Conservation (phyloP, 2,113 vertebrate genomes). For the Ranitomeya imitator region DNA sequence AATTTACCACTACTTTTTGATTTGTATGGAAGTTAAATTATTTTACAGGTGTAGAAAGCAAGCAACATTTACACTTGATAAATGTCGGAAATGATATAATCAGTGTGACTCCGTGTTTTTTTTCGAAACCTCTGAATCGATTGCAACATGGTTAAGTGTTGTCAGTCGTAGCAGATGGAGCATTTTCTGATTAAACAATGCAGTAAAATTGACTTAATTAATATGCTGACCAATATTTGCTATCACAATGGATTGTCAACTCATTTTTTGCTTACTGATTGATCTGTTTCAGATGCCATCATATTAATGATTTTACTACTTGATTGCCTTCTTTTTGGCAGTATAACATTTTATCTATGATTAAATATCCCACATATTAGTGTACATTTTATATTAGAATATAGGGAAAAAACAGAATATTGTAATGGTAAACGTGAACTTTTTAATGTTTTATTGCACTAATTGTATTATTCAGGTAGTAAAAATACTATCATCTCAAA, state of each 20-base stretch:
- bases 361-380: not conserved
- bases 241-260: not conserved
- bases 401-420: no score
- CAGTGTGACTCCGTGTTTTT: not conserved
- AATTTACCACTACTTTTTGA: not conserved
- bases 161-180: slow-evolving; percentile 20
- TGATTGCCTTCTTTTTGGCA: not conserved
- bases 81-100: not conserved
- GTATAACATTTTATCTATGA: not conserved
- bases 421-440: no score
- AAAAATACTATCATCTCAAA: no score
- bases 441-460: no score
- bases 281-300: no score
- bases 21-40: not conserved
- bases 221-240: slow-evolving; percentile 7
- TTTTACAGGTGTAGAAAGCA: not conserved
- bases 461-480: no score
- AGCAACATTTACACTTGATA: not conserved
- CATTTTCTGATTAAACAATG: slow-evolving; percentile 15
- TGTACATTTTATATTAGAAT: not conserved
- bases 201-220: slow-evolving; percentile 29
- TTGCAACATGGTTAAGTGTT: slow-evolving; percentile 5
- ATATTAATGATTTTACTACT: no score
- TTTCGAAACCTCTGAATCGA: not conserved
- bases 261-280: not conserved